Conservation (phyloP, 1,140 invertebrate genomes). For the Macrocentrus cingulum region DNA sequence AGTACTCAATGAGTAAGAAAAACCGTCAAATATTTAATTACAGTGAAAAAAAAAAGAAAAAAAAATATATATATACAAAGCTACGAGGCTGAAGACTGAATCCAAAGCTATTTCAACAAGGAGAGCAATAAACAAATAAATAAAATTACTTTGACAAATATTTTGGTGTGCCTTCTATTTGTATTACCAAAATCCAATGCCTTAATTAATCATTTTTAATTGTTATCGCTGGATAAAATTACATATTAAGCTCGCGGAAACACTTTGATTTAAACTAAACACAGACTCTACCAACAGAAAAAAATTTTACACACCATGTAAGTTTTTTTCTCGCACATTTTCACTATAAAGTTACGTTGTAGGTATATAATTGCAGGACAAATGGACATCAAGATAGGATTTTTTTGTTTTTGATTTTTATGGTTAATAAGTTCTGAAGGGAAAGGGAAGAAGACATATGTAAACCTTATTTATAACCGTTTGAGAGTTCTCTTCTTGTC, state of each 20-base stretch:
- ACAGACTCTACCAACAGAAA: too few relatives aligned
- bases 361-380: conserved; percentile 9
- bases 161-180: too few relatives aligned
- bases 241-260: too few relatives aligned
- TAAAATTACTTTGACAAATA: neutral
- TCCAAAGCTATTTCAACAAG: conserved; percentile 17
- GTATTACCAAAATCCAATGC: too few relatives aligned
- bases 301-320: conserved; percentile 26
- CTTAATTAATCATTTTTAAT: too few relatives aligned
- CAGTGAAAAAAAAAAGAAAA: conserved; percentile 4
- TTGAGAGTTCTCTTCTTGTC: conserved; percentile 87
- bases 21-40: neutral
- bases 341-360: conserved; percentile 26
- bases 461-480: conserved; percentile 70
- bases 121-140: conserved; percentile 2
- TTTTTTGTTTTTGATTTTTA: conserved; percentile 2
- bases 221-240: too few relatives aligned
- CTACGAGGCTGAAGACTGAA: conserved; percentile 15
- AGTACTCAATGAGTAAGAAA: neutral
- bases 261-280: too few relatives aligned
- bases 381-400: conserved; percentile 21
- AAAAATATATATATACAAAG: too few relatives aligned
- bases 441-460: conserved; percentile 1
- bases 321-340: conserved; percentile 14
- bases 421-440: conserved; percentile 12